These are phyloP conservation scores for Pandemis corylana DNA, from an alignment of 2,888 invertebrate species.

Conservation along the genomic window DNA sequence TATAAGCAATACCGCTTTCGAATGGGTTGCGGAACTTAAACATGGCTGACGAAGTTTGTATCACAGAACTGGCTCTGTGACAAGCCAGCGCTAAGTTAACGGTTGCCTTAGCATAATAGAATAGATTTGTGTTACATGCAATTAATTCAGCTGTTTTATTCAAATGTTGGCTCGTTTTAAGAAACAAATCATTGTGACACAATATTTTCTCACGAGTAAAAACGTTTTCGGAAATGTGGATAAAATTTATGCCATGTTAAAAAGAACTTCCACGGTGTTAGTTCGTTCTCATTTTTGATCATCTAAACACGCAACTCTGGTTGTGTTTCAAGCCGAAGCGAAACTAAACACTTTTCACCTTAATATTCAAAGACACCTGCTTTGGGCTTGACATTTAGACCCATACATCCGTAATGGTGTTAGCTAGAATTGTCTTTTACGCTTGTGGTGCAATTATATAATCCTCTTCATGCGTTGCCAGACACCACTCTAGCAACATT, in stretches of 20 bases:
- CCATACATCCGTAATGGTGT: background rate
- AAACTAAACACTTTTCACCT: background rate
- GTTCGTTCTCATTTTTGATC: background rate
- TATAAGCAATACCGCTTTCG: constrained; percentile 35
- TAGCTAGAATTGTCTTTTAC: constrained; percentile 19
- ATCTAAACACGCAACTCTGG: background rate
- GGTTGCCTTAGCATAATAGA: constrained; percentile 25
- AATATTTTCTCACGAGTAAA: constrained; percentile 2
- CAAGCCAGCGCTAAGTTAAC: constrained; percentile 25
- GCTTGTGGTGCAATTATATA: constrained; percentile 17
- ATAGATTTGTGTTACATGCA: constrained; percentile 17
- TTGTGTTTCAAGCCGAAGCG: constrained; percentile 18
- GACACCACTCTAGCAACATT: background rate
- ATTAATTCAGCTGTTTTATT: constrained; percentile 26
- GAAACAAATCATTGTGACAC: constrained; percentile 19
- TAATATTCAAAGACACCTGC: constrained; percentile 12
- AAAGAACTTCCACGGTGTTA: no score
- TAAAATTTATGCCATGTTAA: background rate
- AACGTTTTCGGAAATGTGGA: background rate
- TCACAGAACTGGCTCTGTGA: constrained; percentile 33
- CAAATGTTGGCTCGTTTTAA: constrained; percentile 14
- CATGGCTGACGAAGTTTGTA: constrained; percentile 31
- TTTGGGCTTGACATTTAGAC: background rate
- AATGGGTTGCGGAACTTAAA: constrained; percentile 33
- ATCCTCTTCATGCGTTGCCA: background rate